Percentiles rank a stretch among this genome's conserved stretches.
These are phyloP conservation scores for Virgularia gustaviana DNA, from an alignment of 92 coral and sea anemone species.

Conservation along the genomic window DNA sequence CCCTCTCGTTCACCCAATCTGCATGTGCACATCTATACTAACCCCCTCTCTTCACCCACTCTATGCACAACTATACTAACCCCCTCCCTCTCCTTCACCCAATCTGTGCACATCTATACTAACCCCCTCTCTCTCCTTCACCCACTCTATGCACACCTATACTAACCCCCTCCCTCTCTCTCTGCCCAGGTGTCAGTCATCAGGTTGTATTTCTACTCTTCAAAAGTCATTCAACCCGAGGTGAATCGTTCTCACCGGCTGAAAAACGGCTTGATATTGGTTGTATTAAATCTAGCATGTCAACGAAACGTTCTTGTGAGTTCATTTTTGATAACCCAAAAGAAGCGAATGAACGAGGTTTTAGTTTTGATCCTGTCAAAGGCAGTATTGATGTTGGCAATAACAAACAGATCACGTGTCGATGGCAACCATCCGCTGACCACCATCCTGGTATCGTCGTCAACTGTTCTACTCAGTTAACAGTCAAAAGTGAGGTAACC, in stretches of 20 bases:
- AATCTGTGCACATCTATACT: neutral
- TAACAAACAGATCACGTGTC: conserved; percentile 67
- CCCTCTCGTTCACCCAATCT: neutral
- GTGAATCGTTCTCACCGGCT: conserved; percentile 65
- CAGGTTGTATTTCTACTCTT: conserved; percentile 65
- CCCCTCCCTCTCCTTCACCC: neutral
- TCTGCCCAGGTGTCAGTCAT: conserved; percentile 38
- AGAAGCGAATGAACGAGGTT: conserved; percentile 90
- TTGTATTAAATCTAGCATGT: conserved; percentile 71
- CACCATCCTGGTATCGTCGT: conserved; percentile 70
- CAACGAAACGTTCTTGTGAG: conserved; percentile 65
- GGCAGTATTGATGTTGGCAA: conserved; percentile 80
- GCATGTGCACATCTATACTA: neutral
- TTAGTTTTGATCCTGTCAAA: conserved; percentile 90
- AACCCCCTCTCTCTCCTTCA: neutral
- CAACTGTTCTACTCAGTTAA: conserved; percentile 16
- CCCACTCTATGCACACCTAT: neutral
- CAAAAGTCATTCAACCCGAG: conserved; percentile 71
- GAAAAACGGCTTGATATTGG: conserved; percentile 88
- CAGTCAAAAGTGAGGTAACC: conserved; percentile 87
- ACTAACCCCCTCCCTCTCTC: neutral
- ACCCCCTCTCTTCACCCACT: neutral
- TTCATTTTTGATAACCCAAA: conserved; percentile 87
- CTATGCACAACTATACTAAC: neutral
- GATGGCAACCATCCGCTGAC: conserved; percentile 94